Conservation (phyloP, 2,797 vertebrate genomes). For the Rhinoraja longicauda region DNA sequence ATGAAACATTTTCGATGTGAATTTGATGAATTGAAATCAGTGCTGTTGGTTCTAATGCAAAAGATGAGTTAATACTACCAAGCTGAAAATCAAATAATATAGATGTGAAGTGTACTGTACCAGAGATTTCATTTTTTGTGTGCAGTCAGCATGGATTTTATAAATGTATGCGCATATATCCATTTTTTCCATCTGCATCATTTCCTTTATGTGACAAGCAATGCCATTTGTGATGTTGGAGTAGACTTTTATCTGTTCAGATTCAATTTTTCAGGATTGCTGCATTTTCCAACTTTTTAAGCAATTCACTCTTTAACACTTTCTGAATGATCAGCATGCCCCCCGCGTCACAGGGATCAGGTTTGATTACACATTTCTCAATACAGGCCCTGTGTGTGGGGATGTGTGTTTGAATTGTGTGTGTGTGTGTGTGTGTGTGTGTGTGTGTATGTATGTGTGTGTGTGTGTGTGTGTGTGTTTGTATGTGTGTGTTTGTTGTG, state of each 20-base stretch:
- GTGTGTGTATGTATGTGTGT: too few relatives aligned
- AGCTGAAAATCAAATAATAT: slow-evolving; percentile 39
- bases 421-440: too few relatives aligned
- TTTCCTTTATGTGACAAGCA: slow-evolving; percentile 38
- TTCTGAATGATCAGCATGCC: background rate
- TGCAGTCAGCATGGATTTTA: slow-evolving; percentile 38
- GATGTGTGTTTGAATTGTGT: too few relatives aligned
- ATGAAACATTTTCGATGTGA: slow-evolving; percentile 31
- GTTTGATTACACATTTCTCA: slow-evolving; percentile 7
- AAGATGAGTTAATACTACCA: slow-evolving; percentile 29
- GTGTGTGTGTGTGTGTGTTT: too few relatives aligned
- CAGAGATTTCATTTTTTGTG: slow-evolving; percentile 38
- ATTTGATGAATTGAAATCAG: slow-evolving; percentile 39
- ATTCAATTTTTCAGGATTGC: slow-evolving; percentile 38
- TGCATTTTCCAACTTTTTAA: slow-evolving; percentile 35
- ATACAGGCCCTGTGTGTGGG: too few relatives aligned
- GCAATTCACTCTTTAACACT: slow-evolving; percentile 32
- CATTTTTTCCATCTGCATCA: slow-evolving; percentile 36
- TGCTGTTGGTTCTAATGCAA: slow-evolving; percentile 7
- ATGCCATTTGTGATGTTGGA: slow-evolving; percentile 37
- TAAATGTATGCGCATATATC: slow-evolving; percentile 39
- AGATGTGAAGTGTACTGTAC: slow-evolving; percentile 35
- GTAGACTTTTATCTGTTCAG: slow-evolving; percentile 39
- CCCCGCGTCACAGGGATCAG: background rate
- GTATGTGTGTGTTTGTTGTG: too few relatives aligned